Evolutionary conservation across 2,888 invertebrate genomes (phyloP), one percentile per base, ranked within the genome.

Genomic region (Phytoseiulus persimilis): DNA sequence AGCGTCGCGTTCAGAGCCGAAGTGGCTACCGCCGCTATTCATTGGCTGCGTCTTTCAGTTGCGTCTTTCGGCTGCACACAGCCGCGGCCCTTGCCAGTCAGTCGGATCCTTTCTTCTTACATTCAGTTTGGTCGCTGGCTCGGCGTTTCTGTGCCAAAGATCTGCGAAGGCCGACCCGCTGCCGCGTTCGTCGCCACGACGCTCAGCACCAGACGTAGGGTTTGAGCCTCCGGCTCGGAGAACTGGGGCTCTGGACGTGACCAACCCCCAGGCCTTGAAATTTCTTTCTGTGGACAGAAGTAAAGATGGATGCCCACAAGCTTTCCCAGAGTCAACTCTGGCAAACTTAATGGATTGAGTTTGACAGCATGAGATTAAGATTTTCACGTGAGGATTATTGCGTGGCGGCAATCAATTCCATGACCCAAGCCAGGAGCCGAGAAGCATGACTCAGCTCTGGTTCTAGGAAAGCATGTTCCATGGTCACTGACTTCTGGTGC

Each of bases 21-120:
- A 65, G 65, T 65, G 65, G 65, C 65, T 65, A 65, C 65, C 65
- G 18, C 65, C 28, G 65, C 65, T 65, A 65, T 65, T 65, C 65
- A 65, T 65, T 65, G 65, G 65, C 65, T 65, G 65, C 65, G 65
- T 65, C 65, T 65, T 65, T 65, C 65, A 18, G 65, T 65, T 65
- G 65, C 65, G 65, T 65, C 65, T 65, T 65, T 65, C 65, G 65
- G 65, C 65, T 65, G 65, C 65, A 65, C 65, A 65, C 18, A 65
- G 65, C 65, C 65, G 65, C 65, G 65, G 65, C 65, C 65, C 65
- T 65, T 65, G 65, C 65, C 65, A 65, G 65, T 65, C 65, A 65
- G 65, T 23, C 65, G 65, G 65, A 65, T 65, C 65, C 65, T 65
- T 65, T 65, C 65, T 65, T 65, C 65, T 65, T 65, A 65, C 65